Evolutionary conservation across 2,113 vertebrate genomes (phyloP).

Genomic region (Daphoenositta chrysoptera): DNA sequence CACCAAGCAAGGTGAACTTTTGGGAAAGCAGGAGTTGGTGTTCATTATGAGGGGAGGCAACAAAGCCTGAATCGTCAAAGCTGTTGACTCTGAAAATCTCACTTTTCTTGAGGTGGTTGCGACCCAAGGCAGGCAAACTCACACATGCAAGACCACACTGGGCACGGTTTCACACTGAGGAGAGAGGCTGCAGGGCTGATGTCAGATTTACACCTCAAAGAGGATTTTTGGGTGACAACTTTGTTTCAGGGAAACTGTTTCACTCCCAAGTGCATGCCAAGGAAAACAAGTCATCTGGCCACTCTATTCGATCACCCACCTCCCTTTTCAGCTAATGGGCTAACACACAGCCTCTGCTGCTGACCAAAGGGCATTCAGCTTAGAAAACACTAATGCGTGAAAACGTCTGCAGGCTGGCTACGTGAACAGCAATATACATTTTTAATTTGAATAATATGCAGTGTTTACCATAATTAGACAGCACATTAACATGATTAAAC

Average conservation of each 20-base stretch:
- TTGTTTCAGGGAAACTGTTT: neutral
- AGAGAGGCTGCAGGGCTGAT: neutral
- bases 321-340: neutral
- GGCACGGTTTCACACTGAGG: fast-evolving
- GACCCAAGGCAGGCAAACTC: neutral
- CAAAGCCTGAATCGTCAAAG: neutral
- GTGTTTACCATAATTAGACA: constrained; percentile 68
- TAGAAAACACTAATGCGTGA: constrained; percentile 20
- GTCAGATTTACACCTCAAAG: neutral
- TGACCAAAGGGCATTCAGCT: constrained; percentile 37
- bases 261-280: neutral
- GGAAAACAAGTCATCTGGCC: neutral
- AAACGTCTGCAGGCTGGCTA: constrained; percentile 12
- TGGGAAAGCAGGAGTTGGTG: neutral
- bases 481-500: constrained; percentile 60
- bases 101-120: neutral
- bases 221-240: neutral
- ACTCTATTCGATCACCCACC: neutral
- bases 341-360: neutral
- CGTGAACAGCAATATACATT: constrained; percentile 40
- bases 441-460: constrained; percentile 64
- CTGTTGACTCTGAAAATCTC: neutral
- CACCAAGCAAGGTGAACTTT: neutral
- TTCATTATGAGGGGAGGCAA: neutral
- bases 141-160: fast-evolving